Evolutionary conservation across 2,113 vertebrate genomes (phyloP).

Genomic region (Catagonus wagneri): DNA sequence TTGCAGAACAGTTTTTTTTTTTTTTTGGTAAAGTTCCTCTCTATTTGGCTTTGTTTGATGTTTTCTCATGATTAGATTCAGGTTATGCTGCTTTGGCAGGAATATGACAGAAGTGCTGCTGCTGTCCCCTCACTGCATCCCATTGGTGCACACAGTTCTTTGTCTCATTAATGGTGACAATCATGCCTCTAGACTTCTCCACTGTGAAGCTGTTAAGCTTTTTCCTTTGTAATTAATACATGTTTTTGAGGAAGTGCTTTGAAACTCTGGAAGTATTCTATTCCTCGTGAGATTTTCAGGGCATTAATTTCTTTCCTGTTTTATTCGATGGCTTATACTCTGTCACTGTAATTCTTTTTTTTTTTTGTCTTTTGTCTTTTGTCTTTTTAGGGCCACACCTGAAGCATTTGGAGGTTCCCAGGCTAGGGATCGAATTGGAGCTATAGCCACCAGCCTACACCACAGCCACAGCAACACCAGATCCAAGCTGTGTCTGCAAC

Average conservation of each 20-base stretch:
- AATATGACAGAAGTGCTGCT: not conserved
- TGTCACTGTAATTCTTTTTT: not conserved
- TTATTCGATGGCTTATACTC: not conserved
- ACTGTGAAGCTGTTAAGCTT: not conserved
- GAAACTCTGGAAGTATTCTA: not conserved
- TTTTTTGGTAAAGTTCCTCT: not conserved
- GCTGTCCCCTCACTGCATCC: not conserved
- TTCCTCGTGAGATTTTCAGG: not conserved
- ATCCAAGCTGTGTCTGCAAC: too few relatives aligned
- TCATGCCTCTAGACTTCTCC: not conserved
- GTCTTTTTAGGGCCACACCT: too few relatives aligned
- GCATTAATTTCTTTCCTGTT: not conserved
- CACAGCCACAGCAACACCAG: too few relatives aligned
- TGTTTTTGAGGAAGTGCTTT: not conserved
- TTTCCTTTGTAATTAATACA: not conserved
- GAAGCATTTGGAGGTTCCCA: too few relatives aligned
- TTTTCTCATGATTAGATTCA: not conserved
- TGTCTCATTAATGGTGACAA: accelerated
- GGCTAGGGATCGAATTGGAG: too few relatives aligned
- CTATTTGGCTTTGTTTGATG: not conserved
- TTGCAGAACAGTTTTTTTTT: too few relatives aligned
- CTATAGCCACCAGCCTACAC: too few relatives aligned
- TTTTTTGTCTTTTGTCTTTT: too few relatives aligned
- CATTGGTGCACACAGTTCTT: accelerated
- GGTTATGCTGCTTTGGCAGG: not conserved